Percentiles rank a stretch among this genome's conserved stretches.
phyloP scores from a whole-genome alignment of 2,888 invertebrate species.

The Ectobius pallidus region DNA sequence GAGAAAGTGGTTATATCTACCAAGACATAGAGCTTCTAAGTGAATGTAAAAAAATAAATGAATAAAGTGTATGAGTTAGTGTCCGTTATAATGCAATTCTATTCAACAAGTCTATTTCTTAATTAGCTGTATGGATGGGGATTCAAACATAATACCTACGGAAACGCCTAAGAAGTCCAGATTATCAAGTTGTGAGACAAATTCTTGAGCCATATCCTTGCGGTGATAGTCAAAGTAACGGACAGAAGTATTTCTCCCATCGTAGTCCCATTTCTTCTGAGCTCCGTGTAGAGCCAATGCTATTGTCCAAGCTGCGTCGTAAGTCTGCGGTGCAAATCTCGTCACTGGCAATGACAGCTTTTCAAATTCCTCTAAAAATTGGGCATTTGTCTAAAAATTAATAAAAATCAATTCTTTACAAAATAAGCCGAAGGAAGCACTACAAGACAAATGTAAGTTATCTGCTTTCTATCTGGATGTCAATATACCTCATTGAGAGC shows the following conservation, averaged over 20 bases:
- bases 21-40: too few species aligned
- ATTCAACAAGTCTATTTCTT: too few species aligned
- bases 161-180: conserved; percentile 85
- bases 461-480: too few species aligned
- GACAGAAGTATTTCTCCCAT: conserved; percentile 52
- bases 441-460: too few species aligned
- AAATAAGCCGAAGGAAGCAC: too few species aligned
- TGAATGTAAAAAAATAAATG: too few species aligned
- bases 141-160: too few species aligned
- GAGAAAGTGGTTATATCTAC: too few species aligned
- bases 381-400: conserved; percentile 64
- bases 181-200: conserved; percentile 72
- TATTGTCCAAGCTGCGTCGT: conserved; percentile 92
- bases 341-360: conserved; percentile 49
- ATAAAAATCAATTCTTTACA: background rate
- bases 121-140: too few species aligned
- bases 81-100: too few species aligned
- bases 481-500: too few species aligned
- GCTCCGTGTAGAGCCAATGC: conserved; percentile 75
- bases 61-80: too few species aligned
- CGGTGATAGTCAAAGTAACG: conserved; percentile 75
- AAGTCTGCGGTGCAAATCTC: conserved; percentile 76
- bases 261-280: conserved; percentile 62
- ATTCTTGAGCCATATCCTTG: conserved; percentile 72
- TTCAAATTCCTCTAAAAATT: conserved; percentile 67